These are phyloP conservation scores for Phymorhynchus buccinoides DNA, from an alignment of 1,140 invertebrate genomes.

Conservation along the genomic window DNA sequence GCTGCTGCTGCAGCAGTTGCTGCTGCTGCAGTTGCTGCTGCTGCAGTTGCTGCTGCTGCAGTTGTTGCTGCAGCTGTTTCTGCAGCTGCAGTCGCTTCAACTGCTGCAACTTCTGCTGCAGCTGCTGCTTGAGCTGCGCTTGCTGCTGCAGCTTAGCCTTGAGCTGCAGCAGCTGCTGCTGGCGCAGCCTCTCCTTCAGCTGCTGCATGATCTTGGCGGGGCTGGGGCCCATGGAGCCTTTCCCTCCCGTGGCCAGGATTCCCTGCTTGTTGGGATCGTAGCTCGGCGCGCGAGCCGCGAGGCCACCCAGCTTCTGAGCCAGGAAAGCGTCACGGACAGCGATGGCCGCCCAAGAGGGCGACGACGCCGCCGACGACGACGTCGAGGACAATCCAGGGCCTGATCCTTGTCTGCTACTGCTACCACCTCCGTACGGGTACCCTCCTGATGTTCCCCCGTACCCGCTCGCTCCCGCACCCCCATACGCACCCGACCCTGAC, in stretches of 20 bases:
- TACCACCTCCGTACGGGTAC: background rate
- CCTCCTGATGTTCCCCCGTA: background rate
- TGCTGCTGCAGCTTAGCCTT: background rate
- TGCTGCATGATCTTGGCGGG: background rate
- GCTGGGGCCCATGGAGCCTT: background rate
- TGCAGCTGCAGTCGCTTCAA: background rate
- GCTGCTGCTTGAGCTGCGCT: background rate
- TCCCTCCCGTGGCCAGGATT: background rate
- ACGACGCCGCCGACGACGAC: background rate
- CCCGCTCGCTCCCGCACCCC: background rate
- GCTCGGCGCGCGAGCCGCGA: background rate
- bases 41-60: background rate
- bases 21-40: constrained; percentile 7
- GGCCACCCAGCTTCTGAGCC: background rate
- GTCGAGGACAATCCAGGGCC: background rate
- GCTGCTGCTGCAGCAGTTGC: background rate
- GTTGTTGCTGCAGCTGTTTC: background rate
- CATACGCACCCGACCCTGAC: background rate
- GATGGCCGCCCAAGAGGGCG: background rate
- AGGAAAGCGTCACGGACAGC: background rate
- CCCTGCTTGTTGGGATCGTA: background rate
- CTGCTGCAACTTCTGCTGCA: background rate
- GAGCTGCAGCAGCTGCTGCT: constrained; percentile 10
- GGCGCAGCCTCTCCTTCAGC: background rate
- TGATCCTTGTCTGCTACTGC: too few relatives aligned